Evolutionary conservation across 2,797 vertebrate species (phyloP).

Genomic region (Alosa sapidissima): DNA sequence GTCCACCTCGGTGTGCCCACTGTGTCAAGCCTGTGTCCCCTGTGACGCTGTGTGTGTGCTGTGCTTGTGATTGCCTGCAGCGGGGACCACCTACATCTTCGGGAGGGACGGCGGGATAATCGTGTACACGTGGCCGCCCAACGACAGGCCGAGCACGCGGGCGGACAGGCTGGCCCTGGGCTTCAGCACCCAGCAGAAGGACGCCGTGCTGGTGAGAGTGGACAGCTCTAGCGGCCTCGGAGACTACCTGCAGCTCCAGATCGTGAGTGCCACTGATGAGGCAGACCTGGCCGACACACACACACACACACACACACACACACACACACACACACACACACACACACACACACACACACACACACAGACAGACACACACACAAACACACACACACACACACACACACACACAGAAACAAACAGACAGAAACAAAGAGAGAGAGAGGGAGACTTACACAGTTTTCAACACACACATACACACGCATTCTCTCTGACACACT

Average conservation of each 20-base stretch:
- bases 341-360: neutral
- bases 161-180: constrained; percentile 96
- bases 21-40: neutral
- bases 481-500: too few species aligned
- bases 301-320: neutral
- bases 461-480: too few species aligned
- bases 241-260: constrained; percentile 97
- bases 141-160: constrained; percentile 95
- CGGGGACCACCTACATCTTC: constrained; percentile 98
- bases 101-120: constrained; percentile 96
- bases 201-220: constrained; percentile 92
- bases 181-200: constrained; percentile 97
- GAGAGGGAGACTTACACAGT: too few species aligned
- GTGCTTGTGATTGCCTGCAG: constrained; percentile 65
- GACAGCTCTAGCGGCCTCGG: constrained; percentile 96
- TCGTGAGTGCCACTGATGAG: constrained; percentile 81
- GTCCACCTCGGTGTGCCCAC: neutral
- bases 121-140: constrained; percentile 97
- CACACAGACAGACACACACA: too few species aligned
- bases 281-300: neutral
- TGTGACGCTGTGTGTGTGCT: neutral
- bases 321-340: neutral
- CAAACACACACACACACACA: too few species aligned
- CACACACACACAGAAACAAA: too few species aligned
- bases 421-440: too few species aligned